Evolutionary conservation across 2,888 invertebrate species (phyloP).

Genomic region (Balanococcus diminutus): DNA sequence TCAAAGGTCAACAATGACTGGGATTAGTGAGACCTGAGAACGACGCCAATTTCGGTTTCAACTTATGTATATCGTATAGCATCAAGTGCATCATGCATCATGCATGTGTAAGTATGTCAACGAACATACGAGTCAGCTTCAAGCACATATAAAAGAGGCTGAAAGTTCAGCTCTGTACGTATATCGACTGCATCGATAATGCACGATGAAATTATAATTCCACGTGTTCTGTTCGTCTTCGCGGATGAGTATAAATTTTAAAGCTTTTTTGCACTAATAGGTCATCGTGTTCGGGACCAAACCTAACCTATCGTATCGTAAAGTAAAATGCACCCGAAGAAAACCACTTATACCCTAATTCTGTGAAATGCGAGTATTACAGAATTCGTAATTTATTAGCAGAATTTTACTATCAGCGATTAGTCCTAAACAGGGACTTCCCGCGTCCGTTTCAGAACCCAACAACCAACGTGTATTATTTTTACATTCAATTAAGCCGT

Average conservation of each 20-base stretch:
- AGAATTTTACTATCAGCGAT: neutral
- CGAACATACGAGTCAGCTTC: neutral
- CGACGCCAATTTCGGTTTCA: neutral
- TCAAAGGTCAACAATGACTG: conserved; percentile 13
- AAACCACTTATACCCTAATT: neutral
- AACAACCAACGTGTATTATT: neutral
- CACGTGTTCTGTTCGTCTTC: neutral
- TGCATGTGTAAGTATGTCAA: conserved; percentile 7
- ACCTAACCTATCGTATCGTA: neutral
- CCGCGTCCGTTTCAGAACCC: neutral
- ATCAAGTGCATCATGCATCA: neutral
- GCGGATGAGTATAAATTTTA: neutral
- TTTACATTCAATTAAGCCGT: neutral
- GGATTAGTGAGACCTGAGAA: conserved; percentile 2
- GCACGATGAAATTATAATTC: neutral
- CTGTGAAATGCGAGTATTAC: neutral
- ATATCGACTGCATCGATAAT: conserved; percentile 15
- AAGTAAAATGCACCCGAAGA: neutral
- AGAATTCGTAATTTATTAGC: neutral
- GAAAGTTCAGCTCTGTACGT: conserved; percentile 18
- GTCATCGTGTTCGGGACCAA: neutral
- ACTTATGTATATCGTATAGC: neutral
- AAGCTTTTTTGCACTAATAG: neutral
- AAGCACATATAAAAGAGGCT: neutral
- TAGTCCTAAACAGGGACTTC: neutral